phyloP scores from a whole-genome alignment of 2,113 vertebrate species.

The Marmota flaviventris region DNA sequence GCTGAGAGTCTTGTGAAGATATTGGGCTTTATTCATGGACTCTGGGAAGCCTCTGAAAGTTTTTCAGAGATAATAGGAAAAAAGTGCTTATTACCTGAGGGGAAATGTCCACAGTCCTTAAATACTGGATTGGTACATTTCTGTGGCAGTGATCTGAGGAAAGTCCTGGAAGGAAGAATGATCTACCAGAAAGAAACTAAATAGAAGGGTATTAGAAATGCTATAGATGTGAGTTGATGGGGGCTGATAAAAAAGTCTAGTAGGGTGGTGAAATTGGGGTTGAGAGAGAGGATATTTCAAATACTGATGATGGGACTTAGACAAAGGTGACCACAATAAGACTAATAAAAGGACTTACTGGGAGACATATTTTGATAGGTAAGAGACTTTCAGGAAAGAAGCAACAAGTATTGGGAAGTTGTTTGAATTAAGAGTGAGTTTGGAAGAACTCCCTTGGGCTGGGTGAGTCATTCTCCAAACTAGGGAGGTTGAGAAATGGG shows the following conservation, averaged over 20 bases:
- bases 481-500: background rate
- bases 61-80: background rate
- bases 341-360: background rate
- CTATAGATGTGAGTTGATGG: background rate
- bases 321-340: background rate
- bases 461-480: background rate
- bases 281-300: background rate
- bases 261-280: no score
- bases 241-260: background rate
- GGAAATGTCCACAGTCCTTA: no score
- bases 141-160: background rate
- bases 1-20: background rate
- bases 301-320: background rate
- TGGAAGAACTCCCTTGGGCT: background rate
- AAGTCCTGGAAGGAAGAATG: background rate
- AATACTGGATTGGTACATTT: no score
- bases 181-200: background rate
- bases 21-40: background rate
- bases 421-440: background rate
- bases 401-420: background rate
- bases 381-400: conserved; percentile 15
- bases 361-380: background rate
- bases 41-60: background rate
- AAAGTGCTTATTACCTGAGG: no score
- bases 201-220: background rate